Base-by-base conservation (phyloP, 2,113 vertebrate genomes). In the Nansenia antarctica region DNA sequence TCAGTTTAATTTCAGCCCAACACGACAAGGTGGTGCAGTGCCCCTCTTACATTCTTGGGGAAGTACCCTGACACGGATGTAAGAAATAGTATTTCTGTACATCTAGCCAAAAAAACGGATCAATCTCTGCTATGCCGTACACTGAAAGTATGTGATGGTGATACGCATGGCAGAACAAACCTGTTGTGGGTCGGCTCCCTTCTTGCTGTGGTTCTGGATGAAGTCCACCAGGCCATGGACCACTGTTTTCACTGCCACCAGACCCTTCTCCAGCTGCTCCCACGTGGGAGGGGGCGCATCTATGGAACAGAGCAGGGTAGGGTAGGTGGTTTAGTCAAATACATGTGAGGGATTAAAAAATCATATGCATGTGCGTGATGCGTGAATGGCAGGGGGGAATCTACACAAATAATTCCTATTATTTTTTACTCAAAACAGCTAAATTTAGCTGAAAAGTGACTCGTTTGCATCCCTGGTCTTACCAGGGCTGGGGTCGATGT, bases 201-300 rank as follows among this genome's bases (percentile, higher is more conserved):
- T 99, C 87, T 99, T 99, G 91, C 98, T 99, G 81, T 99, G 96
- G 87, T 99, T 98, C 87, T 99, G 98, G 68, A 99, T 99, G 79
- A 99, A 99, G 89, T 99, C 97, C 76, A 99, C 98, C 69, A 99
- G 89, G 3, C 98, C 98, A 30, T 99, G 98, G 52, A 98, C 98
- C 62, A 99, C 98, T 1, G 97, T 99, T 77, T 97, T 96, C 65
- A 99, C 97, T 59, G 98, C 98, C 72, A 99, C 97, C 53, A 99
- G 82, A n/a, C 96, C 97, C 63, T 96, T 96, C 86, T 98, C 96
- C 55, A 99, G 92, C 76, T 99, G 98, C 82, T 99, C 98, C 98
- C 98, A 99, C 0, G 95, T 95, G 0, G 96, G 96, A 83, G 97
- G 93, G 47, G 96, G 97, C 63, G 97, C 98, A 90, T 99, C 98